Percentiles rank a stretch among this genome's conserved stretches.
phyloP scores from a whole-genome alignment of 1,140 invertebrate genomes.

The Ptiloglossa arizonensis region DNA sequence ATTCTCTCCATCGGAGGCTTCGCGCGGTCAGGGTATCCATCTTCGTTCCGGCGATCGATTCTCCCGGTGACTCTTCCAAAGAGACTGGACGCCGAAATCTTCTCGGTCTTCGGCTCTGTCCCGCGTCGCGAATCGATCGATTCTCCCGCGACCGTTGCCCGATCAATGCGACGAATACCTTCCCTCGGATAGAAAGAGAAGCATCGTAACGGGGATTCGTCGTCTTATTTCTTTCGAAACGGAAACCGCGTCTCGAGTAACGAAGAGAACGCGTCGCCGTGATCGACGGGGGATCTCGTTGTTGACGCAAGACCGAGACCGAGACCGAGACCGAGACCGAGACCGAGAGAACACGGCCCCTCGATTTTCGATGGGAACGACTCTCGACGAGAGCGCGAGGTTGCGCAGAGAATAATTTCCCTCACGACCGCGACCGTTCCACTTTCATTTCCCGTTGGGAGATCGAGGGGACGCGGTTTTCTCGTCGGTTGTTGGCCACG shows the following conservation, averaged over 20 bases:
- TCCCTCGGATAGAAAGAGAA: no score
- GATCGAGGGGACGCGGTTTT: constrained; percentile 33
- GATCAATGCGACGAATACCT: no score
- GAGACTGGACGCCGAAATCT: no score
- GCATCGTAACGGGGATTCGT: no score
- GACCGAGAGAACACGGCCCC: no score
- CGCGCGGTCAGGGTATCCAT: constrained; percentile 21
- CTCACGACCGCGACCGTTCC: constrained; percentile 32
- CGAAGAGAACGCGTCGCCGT: background rate
- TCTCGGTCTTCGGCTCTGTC: no score
- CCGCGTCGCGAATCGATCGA: no score
- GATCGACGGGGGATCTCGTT: constrained; percentile 28
- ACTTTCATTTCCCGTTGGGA: constrained; percentile 47
- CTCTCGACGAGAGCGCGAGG: background rate
- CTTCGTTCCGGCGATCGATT: constrained; percentile 29
- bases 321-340: no score
- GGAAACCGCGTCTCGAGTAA: background rate
- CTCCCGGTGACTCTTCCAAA: no score
- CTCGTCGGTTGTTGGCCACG: constrained; percentile 37
- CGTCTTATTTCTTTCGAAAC: constrained; percentile 7
- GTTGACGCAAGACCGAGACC: no score
- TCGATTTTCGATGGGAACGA: no score
- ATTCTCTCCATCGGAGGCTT: constrained; percentile 46
- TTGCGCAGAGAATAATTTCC: constrained; percentile 51
- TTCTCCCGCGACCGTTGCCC: no score